Percentiles rank a stretch among this genome's conserved stretches.
Conservation (phyloP, 1,140 invertebrate species). For the Trachymyrmex cornetzi region DNA sequence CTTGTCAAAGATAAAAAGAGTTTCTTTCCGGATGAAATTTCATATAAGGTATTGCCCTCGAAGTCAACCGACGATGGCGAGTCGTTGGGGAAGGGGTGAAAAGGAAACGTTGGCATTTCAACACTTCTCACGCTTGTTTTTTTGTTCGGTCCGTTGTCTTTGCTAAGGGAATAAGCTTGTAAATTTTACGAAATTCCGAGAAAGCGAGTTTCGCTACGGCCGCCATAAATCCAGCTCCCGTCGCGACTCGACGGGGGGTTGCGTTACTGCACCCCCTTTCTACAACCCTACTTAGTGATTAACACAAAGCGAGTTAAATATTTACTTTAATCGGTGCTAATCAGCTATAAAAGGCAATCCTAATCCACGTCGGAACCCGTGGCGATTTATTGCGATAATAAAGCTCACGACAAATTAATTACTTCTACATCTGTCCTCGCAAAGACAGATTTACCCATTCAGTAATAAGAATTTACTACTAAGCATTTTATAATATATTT, state of each 20-base stretch:
- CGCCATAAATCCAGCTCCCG: conserved; percentile 70
- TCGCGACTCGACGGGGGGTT: conserved; percentile 24
- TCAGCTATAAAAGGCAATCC: conserved; percentile 71
- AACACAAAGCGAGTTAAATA: conserved; percentile 71
- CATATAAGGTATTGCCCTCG: conserved; percentile 53
- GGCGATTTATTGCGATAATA: conserved; percentile 73
- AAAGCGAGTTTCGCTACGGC: conserved; percentile 66
- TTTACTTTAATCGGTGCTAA: conserved; percentile 78
- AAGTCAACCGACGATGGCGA: conserved; percentile 31
- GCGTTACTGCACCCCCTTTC: conserved; percentile 42
- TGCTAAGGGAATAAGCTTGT: conserved; percentile 69
- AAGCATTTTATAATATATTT: neutral
- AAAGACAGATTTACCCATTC: conserved; percentile 20
- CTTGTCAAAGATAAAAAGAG: conserved; percentile 44
- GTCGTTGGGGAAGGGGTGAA: neutral
- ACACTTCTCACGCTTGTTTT: conserved; percentile 32
- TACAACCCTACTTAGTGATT: conserved; percentile 65
- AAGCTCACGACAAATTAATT: conserved; percentile 53
- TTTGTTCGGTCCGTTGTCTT: conserved; percentile 18
- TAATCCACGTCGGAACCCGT: conserved; percentile 68
- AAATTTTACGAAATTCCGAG: conserved; percentile 77
- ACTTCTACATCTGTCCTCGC: conserved; percentile 9
- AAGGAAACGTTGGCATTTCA: conserved; percentile 65
- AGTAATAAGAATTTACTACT: neutral
- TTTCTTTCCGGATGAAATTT: conserved; percentile 68